These are phyloP conservation scores for Pseudonaja textilis DNA, from an alignment of 2,113 vertebrate species.

Conservation along the genomic window DNA sequence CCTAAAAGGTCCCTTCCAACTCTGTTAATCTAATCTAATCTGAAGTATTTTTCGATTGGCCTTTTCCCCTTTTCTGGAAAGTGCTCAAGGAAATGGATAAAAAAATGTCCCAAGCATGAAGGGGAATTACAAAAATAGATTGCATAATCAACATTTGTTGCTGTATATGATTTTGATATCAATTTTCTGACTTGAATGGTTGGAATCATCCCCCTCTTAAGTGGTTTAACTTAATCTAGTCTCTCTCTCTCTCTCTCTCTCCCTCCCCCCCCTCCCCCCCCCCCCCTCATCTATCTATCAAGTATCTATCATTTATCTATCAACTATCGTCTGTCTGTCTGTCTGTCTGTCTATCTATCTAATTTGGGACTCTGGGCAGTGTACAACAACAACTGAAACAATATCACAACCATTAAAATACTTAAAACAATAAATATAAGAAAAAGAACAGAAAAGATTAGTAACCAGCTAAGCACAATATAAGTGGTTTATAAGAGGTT, in stretches of 20 bases:
- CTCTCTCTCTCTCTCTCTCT: no score
- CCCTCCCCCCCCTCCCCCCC: no score
- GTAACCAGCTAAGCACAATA: not conserved
- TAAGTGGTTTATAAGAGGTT: not conserved
- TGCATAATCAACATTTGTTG: not conserved
- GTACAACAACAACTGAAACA: not conserved
- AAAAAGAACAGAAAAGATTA: not conserved
- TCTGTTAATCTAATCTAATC: no score
- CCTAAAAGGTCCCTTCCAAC: no score
- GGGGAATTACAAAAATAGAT: not conserved
- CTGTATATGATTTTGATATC: not conserved
- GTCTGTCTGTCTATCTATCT: fast-evolving
- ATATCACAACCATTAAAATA: not conserved
- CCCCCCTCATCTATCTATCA: no score
- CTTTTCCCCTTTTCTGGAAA: not conserved
- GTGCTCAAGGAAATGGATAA: not conserved
- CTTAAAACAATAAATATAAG: not conserved
- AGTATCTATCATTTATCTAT: no score
- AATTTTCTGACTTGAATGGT: not conserved
- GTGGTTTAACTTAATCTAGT: not conserved
- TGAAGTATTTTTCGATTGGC: not conserved
- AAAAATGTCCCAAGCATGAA: not conserved
- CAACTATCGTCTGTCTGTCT: no score
- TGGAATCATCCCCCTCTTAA: slow-evolving; percentile 3
- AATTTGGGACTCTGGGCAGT: not conserved